A percentile compares a stretch with the other conserved stretches of the same genome.
phyloP scores from a whole-genome alignment of 1,140 invertebrate species.

The Cyclargus thomasi region DNA sequence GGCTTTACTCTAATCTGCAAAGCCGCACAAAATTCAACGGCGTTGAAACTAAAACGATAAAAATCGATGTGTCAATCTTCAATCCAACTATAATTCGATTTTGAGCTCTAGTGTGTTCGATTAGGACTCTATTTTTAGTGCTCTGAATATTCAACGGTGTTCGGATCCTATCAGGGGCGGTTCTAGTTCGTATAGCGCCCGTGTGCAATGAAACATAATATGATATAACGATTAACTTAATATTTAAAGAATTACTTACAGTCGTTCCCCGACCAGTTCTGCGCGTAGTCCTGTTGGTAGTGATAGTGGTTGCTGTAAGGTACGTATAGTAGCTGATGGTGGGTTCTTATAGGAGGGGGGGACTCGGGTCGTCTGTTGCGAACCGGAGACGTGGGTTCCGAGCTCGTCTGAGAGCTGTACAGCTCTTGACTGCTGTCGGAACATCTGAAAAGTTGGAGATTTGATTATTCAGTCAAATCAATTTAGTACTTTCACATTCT shows the following conservation, averaged over 20 bases:
- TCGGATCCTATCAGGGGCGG: too few species aligned
- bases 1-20: too few species aligned
- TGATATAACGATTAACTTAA: too few species aligned
- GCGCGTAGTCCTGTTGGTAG: conserved; percentile 53
- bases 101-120: too few species aligned
- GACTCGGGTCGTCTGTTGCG: conserved; percentile 77
- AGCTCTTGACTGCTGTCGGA: conserved; percentile 69
- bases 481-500: too few species aligned
- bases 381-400: conserved; percentile 61
- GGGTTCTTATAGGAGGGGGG: conserved; percentile 78
- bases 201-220: too few species aligned
- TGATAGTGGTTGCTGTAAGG: conserved; percentile 79
- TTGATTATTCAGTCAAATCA: too few species aligned
- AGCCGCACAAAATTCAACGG: too few species aligned
- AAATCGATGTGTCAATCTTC: too few species aligned
- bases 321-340: conserved; percentile 84
- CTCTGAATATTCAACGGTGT: not conserved
- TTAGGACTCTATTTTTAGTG: not conserved
- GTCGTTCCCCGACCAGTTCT: conserved; percentile 51
- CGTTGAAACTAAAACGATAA: too few species aligned
- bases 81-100: too few species aligned
- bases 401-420: conserved; percentile 64
- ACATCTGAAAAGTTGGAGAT: conserved; percentile 34
- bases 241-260: conserved; percentile 41
- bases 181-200: too few species aligned